Evolutionary conservation across 2,113 vertebrate species (phyloP).

Genomic region (Gambusia holbrooki): DNA sequence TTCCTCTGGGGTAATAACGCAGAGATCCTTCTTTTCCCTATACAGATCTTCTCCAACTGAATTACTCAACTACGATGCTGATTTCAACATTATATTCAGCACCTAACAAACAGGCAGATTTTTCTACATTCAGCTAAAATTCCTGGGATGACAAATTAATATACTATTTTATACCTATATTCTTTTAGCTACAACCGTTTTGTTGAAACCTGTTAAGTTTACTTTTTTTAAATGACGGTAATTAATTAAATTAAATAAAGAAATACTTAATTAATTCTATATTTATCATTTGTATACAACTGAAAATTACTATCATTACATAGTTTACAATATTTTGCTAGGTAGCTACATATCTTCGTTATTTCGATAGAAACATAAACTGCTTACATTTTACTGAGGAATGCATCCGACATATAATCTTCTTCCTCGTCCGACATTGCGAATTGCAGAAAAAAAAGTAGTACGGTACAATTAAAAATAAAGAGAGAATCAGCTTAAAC

Average conservation of each 20-base stretch:
- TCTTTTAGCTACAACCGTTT: background rate
- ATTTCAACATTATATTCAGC: background rate
- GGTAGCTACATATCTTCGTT: background rate
- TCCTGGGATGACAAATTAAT: background rate
- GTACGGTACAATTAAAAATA: background rate
- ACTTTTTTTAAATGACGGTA: background rate
- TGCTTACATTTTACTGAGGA: slow-evolving; percentile 87
- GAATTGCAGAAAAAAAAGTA: rapidly evolving
- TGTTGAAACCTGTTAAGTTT: background rate
- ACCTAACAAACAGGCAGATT: background rate
- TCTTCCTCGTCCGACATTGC: slow-evolving; percentile 88
- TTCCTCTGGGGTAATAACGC: too few relatives aligned
- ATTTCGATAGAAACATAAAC: background rate
- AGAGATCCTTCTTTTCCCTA: too few relatives aligned
- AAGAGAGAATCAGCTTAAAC: background rate
- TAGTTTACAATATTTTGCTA: background rate
- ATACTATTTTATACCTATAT: background rate
- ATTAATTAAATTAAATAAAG: background rate
- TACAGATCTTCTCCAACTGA: too few relatives aligned
- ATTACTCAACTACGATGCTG: background rate
- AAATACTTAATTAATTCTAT: too few relatives aligned
- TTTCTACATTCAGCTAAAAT: background rate
- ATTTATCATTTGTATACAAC: too few relatives aligned
- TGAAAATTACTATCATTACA: background rate
- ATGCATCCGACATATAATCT: slow-evolving; percentile 95